Evolutionary conservation across 2,888 invertebrate species (phyloP).

Genomic region (Andrena trimmerana): DNA sequence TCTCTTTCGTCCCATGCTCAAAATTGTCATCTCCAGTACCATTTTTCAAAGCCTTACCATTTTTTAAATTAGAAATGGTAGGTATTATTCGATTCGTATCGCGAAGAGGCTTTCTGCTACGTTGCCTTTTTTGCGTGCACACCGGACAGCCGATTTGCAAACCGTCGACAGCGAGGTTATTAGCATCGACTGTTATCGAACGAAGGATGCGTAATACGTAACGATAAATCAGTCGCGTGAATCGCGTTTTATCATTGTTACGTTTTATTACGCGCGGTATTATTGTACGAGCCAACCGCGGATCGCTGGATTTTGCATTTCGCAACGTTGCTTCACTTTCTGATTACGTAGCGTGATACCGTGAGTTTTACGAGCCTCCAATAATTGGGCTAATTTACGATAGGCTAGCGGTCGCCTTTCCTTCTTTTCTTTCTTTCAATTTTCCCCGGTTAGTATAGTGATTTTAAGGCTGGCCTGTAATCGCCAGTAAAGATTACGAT

Average conservation of each 20-base stretch:
- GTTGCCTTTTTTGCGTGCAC: background rate
- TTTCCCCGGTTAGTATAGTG: background rate
- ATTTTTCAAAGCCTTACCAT: too few species aligned
- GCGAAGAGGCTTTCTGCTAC: background rate
- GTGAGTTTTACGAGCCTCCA: background rate
- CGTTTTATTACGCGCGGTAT: conserved; percentile 17
- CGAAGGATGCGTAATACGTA: background rate
- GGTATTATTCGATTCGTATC: too few species aligned
- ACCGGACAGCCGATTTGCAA: background rate
- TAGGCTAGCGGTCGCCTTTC: background rate
- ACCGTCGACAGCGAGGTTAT: conserved; percentile 13
- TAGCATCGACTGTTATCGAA: conserved; percentile 7
- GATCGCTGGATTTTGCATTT: conserved; percentile 30
- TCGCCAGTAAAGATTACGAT: too few species aligned
- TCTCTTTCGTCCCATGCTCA: too few species aligned
- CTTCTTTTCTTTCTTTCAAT: background rate
- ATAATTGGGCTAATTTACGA: conserved; percentile 35
- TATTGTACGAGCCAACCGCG: conserved; percentile 1
- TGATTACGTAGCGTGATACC: conserved; percentile 33
- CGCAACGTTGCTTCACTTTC: conserved; percentile 26
- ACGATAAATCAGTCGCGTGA: conserved; percentile 8
- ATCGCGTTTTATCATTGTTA: background rate
- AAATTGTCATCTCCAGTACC: too few species aligned
- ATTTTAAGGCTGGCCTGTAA: conserved; percentile 1
- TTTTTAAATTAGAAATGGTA: too few species aligned